phyloP scores from a whole-genome alignment of 53 echinoderm and acorn worm species.

The Echinometra lucunter region DNA sequence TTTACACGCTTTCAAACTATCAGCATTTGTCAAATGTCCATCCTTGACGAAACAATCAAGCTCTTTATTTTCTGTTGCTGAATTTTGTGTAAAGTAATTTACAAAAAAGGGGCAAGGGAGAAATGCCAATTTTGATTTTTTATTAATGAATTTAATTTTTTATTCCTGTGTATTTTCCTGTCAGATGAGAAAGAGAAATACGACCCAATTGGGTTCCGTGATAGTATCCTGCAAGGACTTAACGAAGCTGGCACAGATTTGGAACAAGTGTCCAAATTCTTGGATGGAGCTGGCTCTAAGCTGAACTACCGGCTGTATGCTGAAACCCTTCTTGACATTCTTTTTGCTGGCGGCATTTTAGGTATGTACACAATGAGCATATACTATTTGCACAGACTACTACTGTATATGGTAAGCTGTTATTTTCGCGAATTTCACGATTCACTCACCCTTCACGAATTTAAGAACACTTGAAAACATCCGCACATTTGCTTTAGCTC shows the following conservation, averaged over 20 bases:
- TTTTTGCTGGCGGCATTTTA: slow-evolving; percentile 96
- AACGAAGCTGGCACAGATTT: slow-evolving; percentile 91
- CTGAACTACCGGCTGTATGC: slow-evolving; percentile 94
- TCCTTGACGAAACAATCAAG: no score
- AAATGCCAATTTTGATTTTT: no score
- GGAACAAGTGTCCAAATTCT: slow-evolving; percentile 93
- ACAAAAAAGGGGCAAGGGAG: no score
- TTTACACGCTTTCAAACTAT: no score
- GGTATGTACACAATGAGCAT: slow-evolving; percentile 72
- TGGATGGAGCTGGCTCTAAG: slow-evolving; percentile 85
- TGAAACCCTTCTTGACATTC: slow-evolving; percentile 94
- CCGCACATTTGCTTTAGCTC: no score
- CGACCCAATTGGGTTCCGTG: slow-evolving; percentile 97
- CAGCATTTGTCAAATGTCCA: no score
- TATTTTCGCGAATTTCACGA: no score
- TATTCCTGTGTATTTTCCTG: neutral
- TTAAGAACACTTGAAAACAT: no score
- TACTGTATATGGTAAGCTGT: no score
- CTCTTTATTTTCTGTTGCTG: no score
- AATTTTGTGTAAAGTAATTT: no score
- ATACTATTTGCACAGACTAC: neutral
- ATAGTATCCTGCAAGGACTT: slow-evolving; percentile 91
- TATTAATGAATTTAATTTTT: neutral
- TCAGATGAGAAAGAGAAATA: slow-evolving; percentile 99
- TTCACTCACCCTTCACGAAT: no score